Evolutionary conservation across 2,888 invertebrate species (phyloP), one percentile per base, ranked within the genome.

Genomic region (Tenthredo notha): DNA sequence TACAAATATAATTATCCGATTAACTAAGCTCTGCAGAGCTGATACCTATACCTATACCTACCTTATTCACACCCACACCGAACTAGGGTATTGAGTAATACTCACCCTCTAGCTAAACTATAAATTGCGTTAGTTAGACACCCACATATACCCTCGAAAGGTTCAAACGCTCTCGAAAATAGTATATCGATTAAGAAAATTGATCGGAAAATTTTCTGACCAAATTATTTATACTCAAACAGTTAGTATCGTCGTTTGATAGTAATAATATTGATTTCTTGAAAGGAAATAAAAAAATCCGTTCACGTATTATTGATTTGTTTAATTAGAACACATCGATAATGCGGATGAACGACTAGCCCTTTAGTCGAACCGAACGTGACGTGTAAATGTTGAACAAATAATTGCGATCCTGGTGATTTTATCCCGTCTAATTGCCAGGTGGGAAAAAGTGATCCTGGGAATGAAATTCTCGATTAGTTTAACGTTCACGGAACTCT

Each of bases 111-210:
- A 74, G 74, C 40, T 40, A 25, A 40, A 74, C 43, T 43, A 43
- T n/a, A 74, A 43, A 74, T 74, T 74, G 74, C 74, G 74, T 74
- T 43, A 74, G 43, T 43, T 43, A 43, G 10, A 40, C 74, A 25
- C 74, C 21, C 74, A 21, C 74, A 43, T 9, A 18, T 9, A 18
- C n/a, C 5, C 21, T 43, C 43, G 10, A 43, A 15, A 74, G n/a
- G 40, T 74, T 43, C 1, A 9, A 12, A 25, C 21, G 15, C n/a
- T n/a, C 21, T 4, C 21, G 18, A 72, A 37, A 0, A 1, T 3
- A 4, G 5, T 3, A 43, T 74, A 43, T 21, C n/a, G 9, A 25
- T 40, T 43, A 9, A 9, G 21, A 40, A 10, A n/a, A 70, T 70
- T 37, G 33, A 37, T n/a, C n/a, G 2, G 37, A 15, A 18, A 18